Conservation (phyloP, 2,888 invertebrate species). For the Drosophila ezoana region DNA sequence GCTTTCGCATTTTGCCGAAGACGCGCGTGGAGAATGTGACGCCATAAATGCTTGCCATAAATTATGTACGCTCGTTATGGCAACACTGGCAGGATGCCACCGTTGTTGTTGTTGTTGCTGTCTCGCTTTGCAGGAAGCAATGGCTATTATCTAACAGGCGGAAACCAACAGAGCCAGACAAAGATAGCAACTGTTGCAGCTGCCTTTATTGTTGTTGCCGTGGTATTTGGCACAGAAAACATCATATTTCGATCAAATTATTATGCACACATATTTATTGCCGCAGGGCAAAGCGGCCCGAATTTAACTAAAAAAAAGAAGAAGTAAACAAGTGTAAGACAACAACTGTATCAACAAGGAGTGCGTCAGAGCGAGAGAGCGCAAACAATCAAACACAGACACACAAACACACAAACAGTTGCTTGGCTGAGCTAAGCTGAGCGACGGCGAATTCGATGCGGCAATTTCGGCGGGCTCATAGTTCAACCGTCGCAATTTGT, state of each 20-base stretch:
- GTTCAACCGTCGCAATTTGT: constrained; percentile 46
- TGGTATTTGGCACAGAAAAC: constrained; percentile 53
- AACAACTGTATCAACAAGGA: constrained; percentile 57
- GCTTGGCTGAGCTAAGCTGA: constrained; percentile 5
- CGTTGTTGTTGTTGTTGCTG: constrained; percentile 14
- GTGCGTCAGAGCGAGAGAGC: constrained; percentile 8
- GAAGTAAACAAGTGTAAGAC: not conserved
- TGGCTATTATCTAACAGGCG: constrained; percentile 54
- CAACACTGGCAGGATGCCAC: constrained; percentile 38
- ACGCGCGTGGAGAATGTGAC: constrained; percentile 29
- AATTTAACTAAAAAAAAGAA: constrained; percentile 10
- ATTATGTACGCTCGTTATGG: constrained; percentile 33
- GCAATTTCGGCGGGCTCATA: constrained; percentile 45
- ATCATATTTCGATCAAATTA: constrained; percentile 49
- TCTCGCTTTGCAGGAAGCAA: constrained; percentile 50
- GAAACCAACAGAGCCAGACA: constrained; percentile 30
- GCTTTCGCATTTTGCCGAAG: constrained; percentile 11
- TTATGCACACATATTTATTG: constrained; percentile 20
- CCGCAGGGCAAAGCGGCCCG: constrained; percentile 37
- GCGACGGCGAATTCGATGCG: constrained; percentile 54
- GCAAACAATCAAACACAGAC: constrained; percentile 1
- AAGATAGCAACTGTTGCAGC: constrained; percentile 26
- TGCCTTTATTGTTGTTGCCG: constrained; percentile 26
- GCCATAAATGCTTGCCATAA: constrained; percentile 42
- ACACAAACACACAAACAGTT: not conserved